phyloP scores from a whole-genome alignment of 1,140 invertebrate genomes.

The Pemphigus obesinymphae region DNA sequence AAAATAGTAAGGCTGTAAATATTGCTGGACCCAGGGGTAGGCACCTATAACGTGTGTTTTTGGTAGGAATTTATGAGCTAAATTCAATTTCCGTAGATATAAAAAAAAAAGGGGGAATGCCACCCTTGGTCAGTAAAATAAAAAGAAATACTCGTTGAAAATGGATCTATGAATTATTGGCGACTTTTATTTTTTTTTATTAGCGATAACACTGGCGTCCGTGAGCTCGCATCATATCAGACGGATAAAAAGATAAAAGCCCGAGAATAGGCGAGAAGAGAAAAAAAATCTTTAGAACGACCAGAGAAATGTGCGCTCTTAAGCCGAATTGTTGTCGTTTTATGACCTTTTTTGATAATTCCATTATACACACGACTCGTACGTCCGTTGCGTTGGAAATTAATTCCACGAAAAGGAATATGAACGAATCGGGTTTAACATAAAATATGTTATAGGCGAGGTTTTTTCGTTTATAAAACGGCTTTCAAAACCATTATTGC shows the following conservation, averaged over 20 bases:
- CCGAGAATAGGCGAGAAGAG: background rate
- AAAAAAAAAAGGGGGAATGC: constrained; percentile 31
- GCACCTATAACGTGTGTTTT: constrained; percentile 1
- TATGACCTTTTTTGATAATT: constrained; percentile 17
- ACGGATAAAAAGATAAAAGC: constrained; percentile 35
- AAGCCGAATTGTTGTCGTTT: constrained; percentile 14
- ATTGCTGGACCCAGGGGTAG: background rate
- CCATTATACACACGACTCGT: background rate
- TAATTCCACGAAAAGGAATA: background rate
- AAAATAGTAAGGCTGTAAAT: constrained; percentile 8
- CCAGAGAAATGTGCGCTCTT: constrained; percentile 16
- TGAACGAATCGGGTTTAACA: background rate
- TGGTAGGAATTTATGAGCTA: constrained; percentile 26
- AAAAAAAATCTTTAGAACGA: constrained; percentile 9
- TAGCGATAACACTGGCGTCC: constrained; percentile 36
- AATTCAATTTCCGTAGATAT: constrained; percentile 31
- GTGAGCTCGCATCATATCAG: constrained; percentile 30
- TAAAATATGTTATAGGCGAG: no score
- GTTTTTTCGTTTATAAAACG: no score
- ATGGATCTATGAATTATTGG: constrained; percentile 40
- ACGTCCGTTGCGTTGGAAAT: background rate
- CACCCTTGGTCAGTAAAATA: constrained; percentile 18
- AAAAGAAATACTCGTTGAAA: constrained; percentile 27
- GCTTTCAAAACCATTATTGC: no score
- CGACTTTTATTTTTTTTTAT: constrained; percentile 38